These are phyloP conservation scores for Microplitis demolitor DNA, from an alignment of 1,140 invertebrate species.

Conservation along the genomic window DNA sequence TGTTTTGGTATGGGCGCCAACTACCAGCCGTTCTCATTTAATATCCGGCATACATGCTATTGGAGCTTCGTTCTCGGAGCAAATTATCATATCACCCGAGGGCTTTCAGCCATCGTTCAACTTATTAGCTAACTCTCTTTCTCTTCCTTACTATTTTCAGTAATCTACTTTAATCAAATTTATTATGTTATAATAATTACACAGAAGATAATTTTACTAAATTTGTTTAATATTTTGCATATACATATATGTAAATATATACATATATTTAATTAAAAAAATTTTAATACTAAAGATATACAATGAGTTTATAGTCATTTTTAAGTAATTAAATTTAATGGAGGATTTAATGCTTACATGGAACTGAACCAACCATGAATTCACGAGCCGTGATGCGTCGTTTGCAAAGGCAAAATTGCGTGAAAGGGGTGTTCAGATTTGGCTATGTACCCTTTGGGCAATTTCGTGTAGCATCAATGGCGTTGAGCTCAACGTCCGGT, in stretches of 20 bases:
- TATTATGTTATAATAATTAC: neutral
- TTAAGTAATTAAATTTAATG: neutral
- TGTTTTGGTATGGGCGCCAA: neutral
- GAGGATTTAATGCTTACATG: neutral
- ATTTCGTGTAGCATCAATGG: slow-evolving; percentile 26
- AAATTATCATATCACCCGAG: slow-evolving; percentile 34
- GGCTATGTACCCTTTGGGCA: slow-evolving; percentile 22
- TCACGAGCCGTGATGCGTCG: slow-evolving; percentile 17
- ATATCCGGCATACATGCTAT: slow-evolving; percentile 26
- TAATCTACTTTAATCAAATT: too few species aligned
- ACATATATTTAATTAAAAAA: too few species aligned
- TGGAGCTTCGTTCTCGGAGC: slow-evolving; percentile 30
- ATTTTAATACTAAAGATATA: too few species aligned
- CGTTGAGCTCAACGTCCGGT: slow-evolving; percentile 17
- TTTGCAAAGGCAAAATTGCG: slow-evolving; percentile 17
- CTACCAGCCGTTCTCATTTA: slow-evolving; percentile 29
- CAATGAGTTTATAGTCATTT: neutral
- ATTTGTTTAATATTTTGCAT: neutral
- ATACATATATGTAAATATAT: too few species aligned
- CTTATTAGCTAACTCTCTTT: neutral
- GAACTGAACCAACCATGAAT: slow-evolving; percentile 2
- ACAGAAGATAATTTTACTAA: neutral
- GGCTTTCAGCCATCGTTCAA: slow-evolving; percentile 1
- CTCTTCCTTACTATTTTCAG: neutral
- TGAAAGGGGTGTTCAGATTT: slow-evolving; percentile 19